Evolutionary conservation across 2,113 vertebrate genomes (phyloP), one percentile per base, ranked within the genome.

Genomic region (Prochilodus magdalenae): DNA sequence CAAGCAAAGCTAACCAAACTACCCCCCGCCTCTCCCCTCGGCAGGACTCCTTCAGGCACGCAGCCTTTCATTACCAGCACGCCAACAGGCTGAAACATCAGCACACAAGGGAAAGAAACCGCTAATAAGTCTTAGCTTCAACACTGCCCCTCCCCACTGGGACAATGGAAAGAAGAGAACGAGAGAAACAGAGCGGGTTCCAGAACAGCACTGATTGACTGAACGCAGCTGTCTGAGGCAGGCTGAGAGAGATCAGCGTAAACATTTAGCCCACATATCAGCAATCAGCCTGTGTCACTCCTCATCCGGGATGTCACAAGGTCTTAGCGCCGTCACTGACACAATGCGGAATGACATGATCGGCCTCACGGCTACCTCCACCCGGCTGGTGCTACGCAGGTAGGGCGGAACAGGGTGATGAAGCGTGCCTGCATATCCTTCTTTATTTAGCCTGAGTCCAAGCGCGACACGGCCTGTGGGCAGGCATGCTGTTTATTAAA

Each of bases 41-140:
- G 75, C 44, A 57, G 75, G 84, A 67, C 36, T 82, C 80, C 63
- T 85, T 75, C 27, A 74, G 40, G 81, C 60, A 26, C 36, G 62
- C 49, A 30, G n/a, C n/a, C n/a, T n/a, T n/a, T n/a, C n/a, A n/a
- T n/a, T n/a, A n/a, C n/a, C n/a, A n/a, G n/a, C n/a, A 44, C 40
- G 8, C 40, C 40, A 44, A 5, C 8, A 44, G 40, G 40, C 40
- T 44, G 40, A 44, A 44, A 44, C 40, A 44, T 8, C 40, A 44
- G 40, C 40, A 44, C 5, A 5, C 49, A 20, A 77, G 57, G 27
- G 14, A 66, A 30, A 18, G 7, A 40, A 82, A n/a, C 30, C 63
- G 69, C 76, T 77, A 74, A 81, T 51, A 47, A 22, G 24, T 20
- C 79, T 63, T 75, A 16, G 67, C 80, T 55, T 79, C 27, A 73